Base-by-base conservation (phyloP, 2,888 invertebrate species). In the Sarcophaga carnaria region DNA sequence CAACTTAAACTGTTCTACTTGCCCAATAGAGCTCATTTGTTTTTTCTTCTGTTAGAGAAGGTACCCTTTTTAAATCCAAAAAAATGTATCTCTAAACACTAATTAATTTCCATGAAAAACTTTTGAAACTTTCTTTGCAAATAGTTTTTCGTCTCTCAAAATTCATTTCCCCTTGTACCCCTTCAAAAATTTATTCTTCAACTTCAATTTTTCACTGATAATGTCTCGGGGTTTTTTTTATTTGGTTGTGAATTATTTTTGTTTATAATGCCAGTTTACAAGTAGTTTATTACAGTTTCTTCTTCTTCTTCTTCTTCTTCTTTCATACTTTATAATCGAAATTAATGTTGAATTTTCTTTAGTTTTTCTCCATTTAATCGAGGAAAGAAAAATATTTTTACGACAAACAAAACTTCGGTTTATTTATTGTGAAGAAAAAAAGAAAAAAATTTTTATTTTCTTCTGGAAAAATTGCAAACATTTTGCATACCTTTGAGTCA, bases 271-370 rank as follows among this genome's bases (percentile, higher is more conserved):
- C 54, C 54, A 54, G 54, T 14, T 14, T 54, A 37, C 67, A 25
- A n/a, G 37, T 66, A 84, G 70, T 80, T 84, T 80, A 80, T 84
- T 71, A 20, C 62, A 80, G 80, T 80, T 80, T 71, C 17, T 54
- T 17, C 54, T 54, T 17, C 4, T 37, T 17, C 54, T 54, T 17
- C 4, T 37, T 20, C 8, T 37, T 4, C 27, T 27, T 27, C 10
- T 54, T 54, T 76, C 49, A 67, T 80, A 80, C 75, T 82, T 78
- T 76, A 84, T 84, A 84, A 84, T 81, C 84, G 66, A 81, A 84
- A 87, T 87, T 87, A 84, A 87, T 87, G 84, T 77, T 80, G 47
- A 76, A 74, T 69, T 79, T 83, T 83, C 60, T 62, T 62, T 62
- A 49, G 66, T 63, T 69, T 83, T 64, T 20, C 4, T 80, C 69